phyloP scores from a whole-genome alignment of 2,888 invertebrate genomes.

The Meteorus cinctellus region DNA sequence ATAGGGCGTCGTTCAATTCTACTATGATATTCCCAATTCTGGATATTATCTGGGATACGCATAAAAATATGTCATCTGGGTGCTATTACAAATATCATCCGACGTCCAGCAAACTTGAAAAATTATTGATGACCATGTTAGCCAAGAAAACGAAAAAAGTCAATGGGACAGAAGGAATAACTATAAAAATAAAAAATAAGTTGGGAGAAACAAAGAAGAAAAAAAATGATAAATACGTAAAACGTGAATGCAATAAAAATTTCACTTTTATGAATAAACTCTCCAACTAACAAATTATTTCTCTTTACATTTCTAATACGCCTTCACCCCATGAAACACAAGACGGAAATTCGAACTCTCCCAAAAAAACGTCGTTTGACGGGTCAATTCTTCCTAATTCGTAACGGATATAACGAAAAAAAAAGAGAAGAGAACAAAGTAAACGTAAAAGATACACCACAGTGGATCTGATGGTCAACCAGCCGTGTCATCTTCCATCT shows the following conservation, averaged over 20 bases:
- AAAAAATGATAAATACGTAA: not conserved
- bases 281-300: no score
- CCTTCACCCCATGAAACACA: not conserved
- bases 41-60: conserved; percentile 39
- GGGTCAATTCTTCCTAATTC: conserved; percentile 3
- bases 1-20: conserved; percentile 64
- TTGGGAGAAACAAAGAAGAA: not conserved
- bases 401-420: not conserved
- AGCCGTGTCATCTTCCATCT: conserved; percentile 38
- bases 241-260: not conserved
- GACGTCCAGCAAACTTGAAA: not conserved
- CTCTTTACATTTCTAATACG: no score
- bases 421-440: conserved; percentile 1
- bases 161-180: not conserved
- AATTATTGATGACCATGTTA: conserved; percentile 26
- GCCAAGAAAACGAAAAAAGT: conserved; percentile 10
- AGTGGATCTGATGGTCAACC: conserved; percentile 35
- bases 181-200: not conserved
- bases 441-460: not conserved
- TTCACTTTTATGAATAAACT: not conserved
- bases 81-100: conserved; percentile 57
- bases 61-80: conserved; percentile 67
- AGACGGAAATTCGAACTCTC: not conserved
- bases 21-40: conserved; percentile 1
- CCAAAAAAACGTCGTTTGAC: conserved; percentile 7